Conservation (phyloP, 2,888 invertebrate species). For the Lepeophtheirus nordmannii region DNA sequence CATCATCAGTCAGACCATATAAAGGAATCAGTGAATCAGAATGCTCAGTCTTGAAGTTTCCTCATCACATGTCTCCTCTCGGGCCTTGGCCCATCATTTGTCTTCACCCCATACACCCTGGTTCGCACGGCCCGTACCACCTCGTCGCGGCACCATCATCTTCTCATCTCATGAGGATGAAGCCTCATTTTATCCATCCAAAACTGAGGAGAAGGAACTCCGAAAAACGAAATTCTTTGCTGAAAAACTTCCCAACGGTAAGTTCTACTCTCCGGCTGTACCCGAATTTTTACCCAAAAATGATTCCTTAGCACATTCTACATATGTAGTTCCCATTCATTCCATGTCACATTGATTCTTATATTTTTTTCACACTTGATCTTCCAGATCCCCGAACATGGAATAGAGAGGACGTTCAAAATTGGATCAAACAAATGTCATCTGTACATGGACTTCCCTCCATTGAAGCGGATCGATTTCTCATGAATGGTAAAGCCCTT, state of each 20-base stretch:
- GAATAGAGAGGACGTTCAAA: constrained; percentile 51
- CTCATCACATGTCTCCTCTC: neutral
- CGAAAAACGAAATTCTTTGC: neutral
- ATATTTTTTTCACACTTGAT: neutral
- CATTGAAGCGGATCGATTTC: constrained; percentile 46
- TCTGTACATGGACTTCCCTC: constrained; percentile 44
- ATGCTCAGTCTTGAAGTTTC: neutral
- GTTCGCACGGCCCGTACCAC: constrained; percentile 10
- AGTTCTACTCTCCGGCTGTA: neutral
- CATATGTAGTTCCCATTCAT: neutral
- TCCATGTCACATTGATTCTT: neutral
- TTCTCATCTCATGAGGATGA: neutral
- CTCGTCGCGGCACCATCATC: neutral
- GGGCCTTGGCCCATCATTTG: too few species aligned
- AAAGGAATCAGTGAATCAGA: neutral
- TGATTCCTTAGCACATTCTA: neutral
- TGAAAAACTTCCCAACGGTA: neutral
- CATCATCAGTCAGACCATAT: too few species aligned
- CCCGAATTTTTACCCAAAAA: too few species aligned
- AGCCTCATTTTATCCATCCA: neutral
- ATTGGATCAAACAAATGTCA: constrained; percentile 48
- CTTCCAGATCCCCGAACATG: constrained; percentile 52
- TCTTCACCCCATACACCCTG: constrained; percentile 8
- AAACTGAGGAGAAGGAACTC: neutral
- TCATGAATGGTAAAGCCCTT: constrained; percentile 63